Conservation (phyloP, 1,140 invertebrate genomes). For the Drosophila tristis region DNA sequence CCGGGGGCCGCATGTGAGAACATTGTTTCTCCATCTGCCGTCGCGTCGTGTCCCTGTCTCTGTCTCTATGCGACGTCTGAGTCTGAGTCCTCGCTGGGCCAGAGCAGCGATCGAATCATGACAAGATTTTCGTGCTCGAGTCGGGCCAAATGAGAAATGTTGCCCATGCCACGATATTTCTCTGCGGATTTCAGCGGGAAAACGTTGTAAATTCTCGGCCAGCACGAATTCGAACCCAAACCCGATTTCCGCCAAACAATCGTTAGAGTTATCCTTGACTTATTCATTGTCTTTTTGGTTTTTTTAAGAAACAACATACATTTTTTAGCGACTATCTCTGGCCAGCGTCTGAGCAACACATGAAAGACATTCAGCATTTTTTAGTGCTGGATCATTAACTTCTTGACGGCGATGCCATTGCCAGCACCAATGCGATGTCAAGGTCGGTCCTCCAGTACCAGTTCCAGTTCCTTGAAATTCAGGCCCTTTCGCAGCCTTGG, state of each 20-base stretch:
- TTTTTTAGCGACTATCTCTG: conserved; percentile 17
- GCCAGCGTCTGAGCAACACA: conserved; percentile 39
- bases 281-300: conserved; percentile 40
- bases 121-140: conserved; percentile 78
- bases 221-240: conserved; percentile 72
- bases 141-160: conserved; percentile 79
- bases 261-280: conserved; percentile 75
- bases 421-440: conserved; percentile 31
- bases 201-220: conserved; percentile 70
- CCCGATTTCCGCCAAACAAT: conserved; percentile 20
- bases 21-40: conserved; percentile 26
- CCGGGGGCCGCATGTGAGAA: conserved; percentile 50
- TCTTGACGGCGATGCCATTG: conserved; percentile 32
- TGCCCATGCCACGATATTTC: conserved; percentile 75
- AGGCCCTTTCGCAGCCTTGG: conserved; percentile 32
- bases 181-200: conserved; percentile 67
- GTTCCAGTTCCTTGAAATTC: neutral
- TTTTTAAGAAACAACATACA: conserved; percentile 27
- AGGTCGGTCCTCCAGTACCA: conserved; percentile 33
- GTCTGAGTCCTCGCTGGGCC: conserved; percentile 50
- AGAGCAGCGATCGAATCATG: conserved; percentile 75
- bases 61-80: conserved; percentile 17
- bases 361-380: conserved; percentile 56
- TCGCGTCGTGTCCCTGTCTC: conserved; percentile 60
- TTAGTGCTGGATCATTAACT: conserved; percentile 68